Percentiles rank a stretch among this genome's conserved stretches.
These are phyloP conservation scores for Druon quercuslanigerum DNA, from an alignment of 1,140 invertebrate species.

Conservation along the genomic window DNA sequence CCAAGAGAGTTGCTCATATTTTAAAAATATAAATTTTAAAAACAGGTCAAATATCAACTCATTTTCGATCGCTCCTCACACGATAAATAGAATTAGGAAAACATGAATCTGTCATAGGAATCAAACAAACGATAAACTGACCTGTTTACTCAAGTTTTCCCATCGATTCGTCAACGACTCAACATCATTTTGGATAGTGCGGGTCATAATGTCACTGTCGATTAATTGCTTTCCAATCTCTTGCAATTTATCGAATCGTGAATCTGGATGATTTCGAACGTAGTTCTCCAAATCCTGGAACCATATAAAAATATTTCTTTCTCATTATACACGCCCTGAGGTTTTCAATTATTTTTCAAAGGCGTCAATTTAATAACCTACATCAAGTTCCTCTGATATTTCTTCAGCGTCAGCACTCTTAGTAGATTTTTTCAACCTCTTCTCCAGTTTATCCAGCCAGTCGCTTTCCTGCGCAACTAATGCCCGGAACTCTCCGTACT, in stretches of 20 bases:
- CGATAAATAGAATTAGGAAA: too few relatives aligned
- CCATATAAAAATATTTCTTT: conserved; percentile 33
- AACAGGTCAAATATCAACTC: too few relatives aligned
- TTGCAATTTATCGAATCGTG: conserved; percentile 84
- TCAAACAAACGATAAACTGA: conserved; percentile 54
- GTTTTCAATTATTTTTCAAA: too few relatives aligned
- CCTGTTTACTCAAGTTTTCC: conserved; percentile 82
- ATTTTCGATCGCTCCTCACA: too few relatives aligned
- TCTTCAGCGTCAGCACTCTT: conserved; percentile 93
- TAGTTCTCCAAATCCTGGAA: conserved; percentile 90
- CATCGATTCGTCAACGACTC: conserved; percentile 82
- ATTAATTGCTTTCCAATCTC: conserved; percentile 85
- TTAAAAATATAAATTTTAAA: too few relatives aligned
- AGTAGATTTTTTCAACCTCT: conserved; percentile 83
- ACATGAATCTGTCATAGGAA: not conserved
- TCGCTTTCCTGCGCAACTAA: conserved; percentile 86
- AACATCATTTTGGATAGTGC: conserved; percentile 83
- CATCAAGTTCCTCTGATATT: conserved; percentile 91
- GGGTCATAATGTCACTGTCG: conserved; percentile 85
- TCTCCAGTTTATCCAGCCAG: conserved; percentile 89
- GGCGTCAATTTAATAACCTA: conserved; percentile 73
- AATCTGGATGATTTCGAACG: conserved; percentile 85
- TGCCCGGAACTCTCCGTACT: conserved; percentile 87
- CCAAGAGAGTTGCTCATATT: too few relatives aligned
- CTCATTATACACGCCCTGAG: too few relatives aligned